Percentiles rank a stretch among this genome's conserved stretches.
These are phyloP conservation scores for Andrena fulva DNA, from an alignment of 2,888 invertebrate species.

Conservation along the genomic window DNA sequence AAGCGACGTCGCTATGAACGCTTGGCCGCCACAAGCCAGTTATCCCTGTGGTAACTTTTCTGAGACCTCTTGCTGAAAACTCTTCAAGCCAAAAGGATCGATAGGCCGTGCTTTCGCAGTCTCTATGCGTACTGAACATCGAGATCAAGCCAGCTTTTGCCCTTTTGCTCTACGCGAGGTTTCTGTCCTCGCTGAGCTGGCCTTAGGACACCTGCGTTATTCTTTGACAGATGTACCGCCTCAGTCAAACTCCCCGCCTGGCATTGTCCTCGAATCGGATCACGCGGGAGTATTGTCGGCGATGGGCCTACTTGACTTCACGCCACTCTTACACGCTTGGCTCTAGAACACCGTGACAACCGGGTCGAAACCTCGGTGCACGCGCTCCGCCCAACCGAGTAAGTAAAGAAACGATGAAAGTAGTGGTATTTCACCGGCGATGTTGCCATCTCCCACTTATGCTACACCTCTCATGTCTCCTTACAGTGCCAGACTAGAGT, in stretches of 20 bases:
- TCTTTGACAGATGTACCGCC: conserved; percentile 89
- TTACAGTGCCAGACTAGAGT: conserved; percentile 82
- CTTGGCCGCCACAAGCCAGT: too few relatives aligned
- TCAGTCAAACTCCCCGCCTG: conserved; percentile 89
- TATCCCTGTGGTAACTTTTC: too few relatives aligned
- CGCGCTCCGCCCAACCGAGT: conserved; percentile 85
- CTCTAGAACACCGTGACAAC: conserved; percentile 82
- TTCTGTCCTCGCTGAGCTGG: conserved; percentile 88
- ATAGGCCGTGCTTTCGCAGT: too few relatives aligned
- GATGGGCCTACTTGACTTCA: conserved; percentile 83
- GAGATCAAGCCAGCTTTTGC: too few relatives aligned
- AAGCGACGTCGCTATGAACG: too few relatives aligned
- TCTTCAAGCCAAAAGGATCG: too few relatives aligned
- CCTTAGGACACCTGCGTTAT: conserved; percentile 86
- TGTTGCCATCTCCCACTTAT: conserved; percentile 85
- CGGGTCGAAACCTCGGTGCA: conserved; percentile 80
- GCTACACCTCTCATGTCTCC: conserved; percentile 88
- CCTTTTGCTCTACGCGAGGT: too few relatives aligned
- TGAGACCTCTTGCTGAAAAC: too few relatives aligned
- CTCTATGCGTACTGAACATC: too few relatives aligned
- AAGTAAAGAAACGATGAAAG: conserved; percentile 86
- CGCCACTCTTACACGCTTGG: conserved; percentile 27
- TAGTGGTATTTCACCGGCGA: conserved; percentile 59
- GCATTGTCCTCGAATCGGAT: conserved; percentile 87
- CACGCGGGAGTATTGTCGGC: conserved; percentile 84